Evolutionary conservation across 1,140 invertebrate species (phyloP).

Genomic region (Alviniconcha marisindica): DNA sequence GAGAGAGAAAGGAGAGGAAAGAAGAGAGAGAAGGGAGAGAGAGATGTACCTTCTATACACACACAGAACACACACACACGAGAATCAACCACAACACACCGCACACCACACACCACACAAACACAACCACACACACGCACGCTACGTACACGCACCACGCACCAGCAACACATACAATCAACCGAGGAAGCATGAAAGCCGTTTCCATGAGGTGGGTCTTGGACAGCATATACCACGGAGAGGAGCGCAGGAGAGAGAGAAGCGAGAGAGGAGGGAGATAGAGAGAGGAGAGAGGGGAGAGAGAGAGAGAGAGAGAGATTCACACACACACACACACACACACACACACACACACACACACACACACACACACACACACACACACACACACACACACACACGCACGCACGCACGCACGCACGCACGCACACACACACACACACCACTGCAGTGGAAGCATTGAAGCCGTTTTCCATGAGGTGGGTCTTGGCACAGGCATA

Average conservation of each 20-base stretch:
- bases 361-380: constrained; percentile 3
- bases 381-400: neutral
- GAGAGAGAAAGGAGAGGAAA: neutral
- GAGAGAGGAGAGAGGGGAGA: too few relatives aligned
- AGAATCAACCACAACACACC: too few relatives aligned
- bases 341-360: constrained; percentile 3
- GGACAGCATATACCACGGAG: too few relatives aligned
- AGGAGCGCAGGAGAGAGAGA: too few relatives aligned
- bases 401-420: constrained; percentile 1
- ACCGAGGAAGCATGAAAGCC: too few relatives aligned
- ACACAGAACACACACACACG: too few relatives aligned
- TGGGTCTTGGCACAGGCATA: neutral
- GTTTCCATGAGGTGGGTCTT: too few relatives aligned
- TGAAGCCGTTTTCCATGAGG: neutral
- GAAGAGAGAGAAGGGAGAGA: neutral
- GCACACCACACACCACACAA: too few relatives aligned
- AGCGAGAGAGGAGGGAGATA: too few relatives aligned
- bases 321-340: neutral
- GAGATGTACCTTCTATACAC: neutral
- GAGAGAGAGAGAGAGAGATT: too few relatives aligned
- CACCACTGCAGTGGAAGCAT: too few relatives aligned
- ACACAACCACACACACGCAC: too few relatives aligned
- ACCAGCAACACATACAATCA: neutral
- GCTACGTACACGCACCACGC: neutral
- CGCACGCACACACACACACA: neutral